Conservation (phyloP, 2,888 invertebrate species). For the Troilus luridus region DNA sequence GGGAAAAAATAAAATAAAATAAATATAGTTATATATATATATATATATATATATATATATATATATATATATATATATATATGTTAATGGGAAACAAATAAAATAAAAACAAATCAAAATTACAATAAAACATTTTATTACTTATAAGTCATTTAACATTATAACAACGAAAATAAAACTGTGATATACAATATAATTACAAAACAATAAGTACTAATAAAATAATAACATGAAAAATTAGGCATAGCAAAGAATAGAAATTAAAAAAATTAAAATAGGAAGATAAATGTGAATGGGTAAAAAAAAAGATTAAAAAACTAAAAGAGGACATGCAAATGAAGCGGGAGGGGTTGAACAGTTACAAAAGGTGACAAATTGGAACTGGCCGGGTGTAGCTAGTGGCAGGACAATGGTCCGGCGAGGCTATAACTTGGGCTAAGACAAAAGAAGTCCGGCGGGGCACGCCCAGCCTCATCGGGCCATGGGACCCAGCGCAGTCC, state of each 20-base stretch:
- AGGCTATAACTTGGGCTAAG: not conserved
- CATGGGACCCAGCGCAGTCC: not conserved
- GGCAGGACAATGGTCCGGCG: not conserved
- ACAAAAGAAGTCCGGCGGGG: not conserved
- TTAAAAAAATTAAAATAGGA: not conserved
- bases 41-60: no score
- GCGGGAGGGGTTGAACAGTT: not conserved
- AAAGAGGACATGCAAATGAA: conserved; percentile 4
- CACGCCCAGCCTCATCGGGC: not conserved
- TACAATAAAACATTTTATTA: conserved; percentile 30
- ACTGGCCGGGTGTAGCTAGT: conserved; percentile 14
- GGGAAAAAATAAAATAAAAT: not conserved
- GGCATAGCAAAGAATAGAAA: not conserved
- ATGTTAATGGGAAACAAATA: not conserved
- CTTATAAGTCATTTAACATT: not conserved
- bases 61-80: no score
- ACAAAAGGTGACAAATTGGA: conserved; percentile 48
- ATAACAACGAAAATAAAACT: conserved; percentile 19
- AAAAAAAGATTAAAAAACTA: not conserved
- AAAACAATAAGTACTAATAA: conserved; percentile 4
- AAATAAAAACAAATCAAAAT: not conserved
- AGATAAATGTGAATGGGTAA: not conserved
- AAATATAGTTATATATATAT: no score
- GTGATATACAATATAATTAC: not conserved
- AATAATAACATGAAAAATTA: conserved; percentile 5